Percentiles rank a stretch among this genome's conserved stretches.
These are phyloP conservation scores for Spondyliosoma cantharus DNA, from an alignment of 2,797 vertebrate genomes.

Conservation along the genomic window DNA sequence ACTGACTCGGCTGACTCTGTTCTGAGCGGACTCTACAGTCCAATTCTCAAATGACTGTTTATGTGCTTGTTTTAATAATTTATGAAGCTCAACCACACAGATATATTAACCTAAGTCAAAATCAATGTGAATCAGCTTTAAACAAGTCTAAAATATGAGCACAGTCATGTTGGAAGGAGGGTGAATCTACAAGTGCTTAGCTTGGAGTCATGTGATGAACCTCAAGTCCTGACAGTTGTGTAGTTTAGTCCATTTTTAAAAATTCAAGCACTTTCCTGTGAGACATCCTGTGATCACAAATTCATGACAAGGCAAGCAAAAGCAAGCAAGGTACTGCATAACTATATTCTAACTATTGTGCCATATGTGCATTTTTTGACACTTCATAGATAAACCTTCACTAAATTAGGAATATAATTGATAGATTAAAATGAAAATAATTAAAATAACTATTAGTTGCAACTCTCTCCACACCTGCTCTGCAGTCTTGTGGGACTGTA, in stretches of 20 bases:
- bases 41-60: neutral
- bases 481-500: slow-evolving; percentile 90
- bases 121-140: neutral
- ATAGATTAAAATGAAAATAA: too few species aligned
- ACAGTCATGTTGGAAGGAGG: neutral
- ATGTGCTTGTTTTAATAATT: neutral
- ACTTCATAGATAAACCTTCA: too few species aligned
- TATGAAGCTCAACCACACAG: neutral
- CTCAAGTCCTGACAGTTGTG: neutral
- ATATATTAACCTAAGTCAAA: neutral
- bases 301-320: too few species aligned
- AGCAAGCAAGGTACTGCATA: too few species aligned
- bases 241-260: neutral
- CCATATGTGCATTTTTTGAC: neutral
- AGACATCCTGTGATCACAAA: neutral
- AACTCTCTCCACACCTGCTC: slow-evolving; percentile 87
- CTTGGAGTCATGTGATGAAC: slow-evolving; percentile 1
- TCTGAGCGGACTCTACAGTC: slow-evolving; percentile 2
- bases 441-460: too few species aligned
- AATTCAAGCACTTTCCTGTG: neutral
- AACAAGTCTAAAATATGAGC: neutral
- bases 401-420: too few species aligned
- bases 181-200: slow-evolving; percentile 2
- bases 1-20: slow-evolving; percentile 7
- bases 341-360: neutral